Evolutionary conservation across 2,888 invertebrate species (phyloP).

Genomic region (Eupeodes latifasciatus): DNA sequence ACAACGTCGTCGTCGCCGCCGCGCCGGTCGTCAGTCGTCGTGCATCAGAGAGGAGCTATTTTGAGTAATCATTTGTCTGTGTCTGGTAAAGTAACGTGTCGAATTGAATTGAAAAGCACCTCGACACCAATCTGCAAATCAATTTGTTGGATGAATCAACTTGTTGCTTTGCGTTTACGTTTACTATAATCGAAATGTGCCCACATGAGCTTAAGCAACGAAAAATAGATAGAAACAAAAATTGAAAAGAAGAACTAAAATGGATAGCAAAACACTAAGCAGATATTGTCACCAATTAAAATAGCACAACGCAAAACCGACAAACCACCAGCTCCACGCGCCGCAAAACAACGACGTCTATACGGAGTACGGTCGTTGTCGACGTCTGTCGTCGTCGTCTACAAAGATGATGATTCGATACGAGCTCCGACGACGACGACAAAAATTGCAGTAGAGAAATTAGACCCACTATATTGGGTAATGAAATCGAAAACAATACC

Average conservation of each 20-base stretch:
- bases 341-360: neutral
- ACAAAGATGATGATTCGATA: neutral
- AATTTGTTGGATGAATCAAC: slow-evolving; percentile 53
- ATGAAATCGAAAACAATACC: slow-evolving; percentile 27
- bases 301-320: slow-evolving; percentile 43
- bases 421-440: neutral
- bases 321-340: neutral
- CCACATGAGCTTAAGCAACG: slow-evolving; percentile 18
- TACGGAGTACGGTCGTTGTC: too few species aligned
- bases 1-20: too few species aligned
- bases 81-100: neutral
- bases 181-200: slow-evolving; percentile 42
- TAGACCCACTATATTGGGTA: slow-evolving; percentile 14
- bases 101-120: slow-evolving; percentile 40
- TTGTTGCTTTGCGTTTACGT: slow-evolving; percentile 32
- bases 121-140: slow-evolving; percentile 52
- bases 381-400: too few species aligned
- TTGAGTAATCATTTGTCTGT: neutral
- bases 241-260: neutral
- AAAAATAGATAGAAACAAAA: slow-evolving; percentile 12
- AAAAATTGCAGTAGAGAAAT: slow-evolving; percentile 38
- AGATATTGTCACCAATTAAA: slow-evolving; percentile 72
- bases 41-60: neutral
- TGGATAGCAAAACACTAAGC: slow-evolving; percentile 55
- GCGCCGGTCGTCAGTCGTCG: too few species aligned